Evolutionary conservation across 2,797 vertebrate genomes (phyloP), one percentile per base, ranked within the genome.

Genomic region (Schizopygopsis malacanthus): DNA sequence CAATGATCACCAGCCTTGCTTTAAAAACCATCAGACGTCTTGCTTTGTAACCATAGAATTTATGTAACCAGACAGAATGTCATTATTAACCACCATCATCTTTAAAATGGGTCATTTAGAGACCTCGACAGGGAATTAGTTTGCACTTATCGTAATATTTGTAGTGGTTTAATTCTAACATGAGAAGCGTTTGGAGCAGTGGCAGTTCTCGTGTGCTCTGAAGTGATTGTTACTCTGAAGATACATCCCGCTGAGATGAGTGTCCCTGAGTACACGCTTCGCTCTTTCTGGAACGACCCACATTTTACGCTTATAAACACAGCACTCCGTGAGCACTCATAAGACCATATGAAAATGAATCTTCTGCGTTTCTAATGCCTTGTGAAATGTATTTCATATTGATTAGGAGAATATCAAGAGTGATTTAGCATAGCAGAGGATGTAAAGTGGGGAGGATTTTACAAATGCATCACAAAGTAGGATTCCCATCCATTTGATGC

Each of bases 191-290:
- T 33, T 61, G 25, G 54, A 52, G 41, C 52, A 33, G 22, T 47
- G 15, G 54, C 6, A 63, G 41, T 73, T 72, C n/a, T 43, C n/a
- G 22, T 85, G 33, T 69, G 37, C 50, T 85, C n/a, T 80, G 83
- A 85, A 85, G 67, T 71, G 65, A 71, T 80, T 72, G 65, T 85
- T 61, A 43, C 41, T 81, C 78, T 81, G 56, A 85, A 73, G 84
- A 85, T 52, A 33, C 78, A 81, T 85, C 77, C 73, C 43, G 25
- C 76, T 79, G 84, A 73, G 77, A 33, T 85, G 69, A 85, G 69
- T 85, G 77, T 63, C 79, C 83, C 45, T 41, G 33, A 85, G 84
- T 81, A 56, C 56, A 43, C 10, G 69, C 69, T 85, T 81, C 70
- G 25, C 69, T 59, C 67, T 72, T 79, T 25, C 52, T 79, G 37